Percentiles rank a stretch among this genome's conserved stretches.
phyloP scores from a whole-genome alignment of 2,888 invertebrate species.

The Alloplasta piceator region DNA sequence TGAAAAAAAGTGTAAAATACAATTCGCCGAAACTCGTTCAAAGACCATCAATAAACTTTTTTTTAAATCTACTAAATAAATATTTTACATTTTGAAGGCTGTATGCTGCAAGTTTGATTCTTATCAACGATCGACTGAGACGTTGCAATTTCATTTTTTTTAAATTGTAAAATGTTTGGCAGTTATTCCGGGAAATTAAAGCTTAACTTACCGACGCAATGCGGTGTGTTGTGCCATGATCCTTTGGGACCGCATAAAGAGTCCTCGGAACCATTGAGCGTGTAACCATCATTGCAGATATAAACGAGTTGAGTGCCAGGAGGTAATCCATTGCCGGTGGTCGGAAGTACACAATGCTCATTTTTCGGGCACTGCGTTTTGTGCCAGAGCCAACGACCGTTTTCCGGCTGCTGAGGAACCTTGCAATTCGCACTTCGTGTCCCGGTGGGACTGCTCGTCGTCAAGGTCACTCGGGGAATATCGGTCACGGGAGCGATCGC shows the following conservation, averaged over 20 bases:
- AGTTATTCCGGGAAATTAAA: background rate
- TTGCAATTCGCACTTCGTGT: conserved; percentile 66
- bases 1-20: no score
- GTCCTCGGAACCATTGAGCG: conserved; percentile 65
- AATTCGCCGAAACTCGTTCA: no score
- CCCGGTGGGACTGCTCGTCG: background rate
- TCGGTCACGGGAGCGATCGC: conserved; percentile 1
- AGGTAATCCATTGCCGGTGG: conserved; percentile 59
- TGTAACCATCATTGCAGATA: conserved; percentile 75
- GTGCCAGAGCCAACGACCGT: conserved; percentile 76
- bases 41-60: no score
- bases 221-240: conserved; percentile 74
- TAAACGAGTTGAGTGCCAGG: conserved; percentile 77
- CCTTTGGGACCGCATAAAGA: conserved; percentile 75
- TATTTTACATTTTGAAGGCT: no score
- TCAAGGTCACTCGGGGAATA: background rate
- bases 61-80: no score
- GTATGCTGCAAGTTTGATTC: no score
- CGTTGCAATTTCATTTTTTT: no score
- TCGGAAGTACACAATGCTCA: conserved; percentile 69
- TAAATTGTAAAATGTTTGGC: background rate
- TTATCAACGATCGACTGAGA: no score
- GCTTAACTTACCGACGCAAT: conserved; percentile 73
- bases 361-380: conserved; percentile 69
- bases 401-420: conserved; percentile 73